A percentile compares a stretch with the other conserved stretches of the same genome.
Conservation (phyloP, 2,113 vertebrate genomes). For the Eonycteris spelaea region DNA sequence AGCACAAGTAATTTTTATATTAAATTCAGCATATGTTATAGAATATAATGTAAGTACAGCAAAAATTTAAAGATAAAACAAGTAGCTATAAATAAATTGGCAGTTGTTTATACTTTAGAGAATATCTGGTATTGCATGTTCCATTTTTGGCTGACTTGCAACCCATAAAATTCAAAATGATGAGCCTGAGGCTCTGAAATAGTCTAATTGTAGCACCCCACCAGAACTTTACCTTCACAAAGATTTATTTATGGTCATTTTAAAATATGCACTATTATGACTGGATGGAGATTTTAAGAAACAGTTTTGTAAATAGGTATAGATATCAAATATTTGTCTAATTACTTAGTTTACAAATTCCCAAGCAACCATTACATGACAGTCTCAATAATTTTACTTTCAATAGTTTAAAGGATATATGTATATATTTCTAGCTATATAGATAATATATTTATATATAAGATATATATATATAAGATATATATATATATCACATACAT, state of each 20-base stretch:
- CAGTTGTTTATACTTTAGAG: not conserved
- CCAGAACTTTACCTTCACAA: fast-evolving
- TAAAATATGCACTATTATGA: not conserved
- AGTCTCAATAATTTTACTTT: not conserved
- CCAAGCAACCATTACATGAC: not conserved
- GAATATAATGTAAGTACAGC: not conserved
- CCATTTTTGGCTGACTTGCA: not conserved
- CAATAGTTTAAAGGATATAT: not conserved
- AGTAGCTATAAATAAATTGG: not conserved
- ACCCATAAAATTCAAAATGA: not conserved
- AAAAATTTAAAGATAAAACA: not conserved
- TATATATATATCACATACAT: not conserved
- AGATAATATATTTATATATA: not conserved
- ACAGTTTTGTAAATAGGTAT: not conserved
- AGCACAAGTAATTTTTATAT: not conserved
- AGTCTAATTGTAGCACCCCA: fast-evolving
- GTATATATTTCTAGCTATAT: not conserved
- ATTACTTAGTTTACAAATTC: not conserved
- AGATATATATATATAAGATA: not conserved
- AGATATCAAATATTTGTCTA: not conserved
- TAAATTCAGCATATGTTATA: not conserved
- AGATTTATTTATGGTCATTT: not conserved
- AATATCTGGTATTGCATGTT: not conserved
- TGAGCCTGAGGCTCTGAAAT: not conserved
- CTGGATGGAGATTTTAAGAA: not conserved